phyloP scores from a whole-genome alignment of 2,113 vertebrate genomes.

The Climacteris rufus region DNA sequence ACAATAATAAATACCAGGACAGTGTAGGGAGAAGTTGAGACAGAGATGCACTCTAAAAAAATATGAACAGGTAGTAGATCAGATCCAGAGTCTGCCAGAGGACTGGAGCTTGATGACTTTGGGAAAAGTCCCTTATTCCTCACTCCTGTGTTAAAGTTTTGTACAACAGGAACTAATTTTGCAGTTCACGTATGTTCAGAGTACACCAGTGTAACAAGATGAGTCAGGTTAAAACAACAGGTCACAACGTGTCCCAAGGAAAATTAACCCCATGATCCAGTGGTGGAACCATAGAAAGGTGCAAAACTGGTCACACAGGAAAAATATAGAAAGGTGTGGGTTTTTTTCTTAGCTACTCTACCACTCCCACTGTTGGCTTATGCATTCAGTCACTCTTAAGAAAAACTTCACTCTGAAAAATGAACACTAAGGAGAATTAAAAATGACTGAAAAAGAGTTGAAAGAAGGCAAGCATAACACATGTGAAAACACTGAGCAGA shows the following conservation, averaged over 20 bases:
- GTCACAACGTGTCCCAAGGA: neutral
- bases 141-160: neutral
- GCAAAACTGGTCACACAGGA: neutral
- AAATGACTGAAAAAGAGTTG: neutral
- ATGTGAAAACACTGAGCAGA: constrained; percentile 17
- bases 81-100: neutral
- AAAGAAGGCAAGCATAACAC: neutral
- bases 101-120: neutral
- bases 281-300: neutral
- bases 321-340: neutral
- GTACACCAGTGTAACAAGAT: neutral
- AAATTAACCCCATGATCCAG: neutral
- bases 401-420: neutral
- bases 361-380: neutral
- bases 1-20: neutral
- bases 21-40: neutral
- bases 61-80: neutral
- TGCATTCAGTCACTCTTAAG: neutral
- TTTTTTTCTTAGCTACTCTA: neutral
- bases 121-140: neutral
- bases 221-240: neutral
- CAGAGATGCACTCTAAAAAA: neutral
- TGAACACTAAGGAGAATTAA: neutral
- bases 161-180: neutral
- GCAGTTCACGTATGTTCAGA: neutral